These are phyloP conservation scores for Synanceia verrucosa DNA, from an alignment of 2,797 vertebrate species.

Conservation along the genomic window DNA sequence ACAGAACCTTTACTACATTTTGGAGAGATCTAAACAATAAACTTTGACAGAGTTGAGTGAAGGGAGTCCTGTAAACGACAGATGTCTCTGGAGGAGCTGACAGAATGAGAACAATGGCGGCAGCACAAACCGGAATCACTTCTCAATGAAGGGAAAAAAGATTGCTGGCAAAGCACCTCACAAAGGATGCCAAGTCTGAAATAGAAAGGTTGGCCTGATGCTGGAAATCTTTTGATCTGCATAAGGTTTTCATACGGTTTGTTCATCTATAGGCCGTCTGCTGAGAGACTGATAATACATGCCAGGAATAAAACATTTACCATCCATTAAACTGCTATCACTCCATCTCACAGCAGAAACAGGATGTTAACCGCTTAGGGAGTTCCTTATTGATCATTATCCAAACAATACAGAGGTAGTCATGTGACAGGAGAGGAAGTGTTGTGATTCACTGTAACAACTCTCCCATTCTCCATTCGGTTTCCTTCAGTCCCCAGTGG, in stretches of 20 bases:
- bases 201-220: conserved; percentile 8
- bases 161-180: conserved; percentile 14
- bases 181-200: background rate
- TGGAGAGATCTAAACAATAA: background rate
- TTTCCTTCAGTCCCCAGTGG: background rate
- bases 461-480: background rate
- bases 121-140: conserved; percentile 37
- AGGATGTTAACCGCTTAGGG: conserved; percentile 21
- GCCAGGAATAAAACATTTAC: background rate
- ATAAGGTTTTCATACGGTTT: background rate
- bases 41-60: background rate
- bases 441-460: conserved; percentile 12
- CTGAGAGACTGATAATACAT: background rate
- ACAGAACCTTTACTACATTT: too few species aligned
- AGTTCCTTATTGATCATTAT: conserved; percentile 13
- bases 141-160: conserved; percentile 36
- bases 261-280: background rate
- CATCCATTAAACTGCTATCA: background rate
- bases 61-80: background rate
- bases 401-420: conserved; percentile 15
- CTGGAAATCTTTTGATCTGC: background rate
- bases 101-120: conserved; percentile 42
- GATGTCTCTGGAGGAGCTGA: background rate
- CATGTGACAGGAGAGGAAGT: conserved; percentile 40
- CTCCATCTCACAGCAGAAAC: background rate